These are phyloP conservation scores for Palloptera scutellata DNA, from an alignment of 2,888 invertebrate genomes.

Conservation along the genomic window DNA sequence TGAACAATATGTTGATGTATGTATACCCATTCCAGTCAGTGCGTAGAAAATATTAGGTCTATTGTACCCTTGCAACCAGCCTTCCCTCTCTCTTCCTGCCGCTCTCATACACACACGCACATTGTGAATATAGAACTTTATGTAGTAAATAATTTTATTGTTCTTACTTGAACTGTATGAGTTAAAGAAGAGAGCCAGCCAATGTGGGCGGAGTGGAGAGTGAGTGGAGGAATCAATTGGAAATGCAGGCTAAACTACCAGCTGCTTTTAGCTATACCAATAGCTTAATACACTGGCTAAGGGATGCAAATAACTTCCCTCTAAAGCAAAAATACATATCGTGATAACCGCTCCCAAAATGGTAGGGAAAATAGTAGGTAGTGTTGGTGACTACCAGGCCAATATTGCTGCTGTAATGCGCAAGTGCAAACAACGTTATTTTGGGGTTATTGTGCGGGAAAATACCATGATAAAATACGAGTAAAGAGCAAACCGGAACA, in stretches of 20 bases:
- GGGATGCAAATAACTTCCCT: not conserved
- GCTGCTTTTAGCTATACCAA: constrained; percentile 18
- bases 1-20: too few relatives aligned
- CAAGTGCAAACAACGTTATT: constrained; percentile 10
- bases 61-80: not conserved
- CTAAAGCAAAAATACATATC: not conserved
- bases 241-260: constrained; percentile 22
- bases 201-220: not conserved
- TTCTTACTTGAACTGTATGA: too few relatives aligned
- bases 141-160: not conserved
- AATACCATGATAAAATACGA: not conserved
- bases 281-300: constrained; percentile 6
- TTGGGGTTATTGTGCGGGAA: not conserved
- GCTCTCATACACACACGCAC: not conserved
- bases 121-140: not conserved
- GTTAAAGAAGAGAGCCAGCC: too few relatives aligned
- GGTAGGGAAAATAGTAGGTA: not conserved
- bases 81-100: not conserved
- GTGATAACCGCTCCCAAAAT: constrained; percentile 33
- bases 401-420: constrained; percentile 17
- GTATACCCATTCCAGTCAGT: too few relatives aligned
- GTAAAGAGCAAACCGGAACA: not conserved
- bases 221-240: not conserved
- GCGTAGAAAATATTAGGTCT: too few relatives aligned
- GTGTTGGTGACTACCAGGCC: constrained; percentile 20